phyloP scores from a whole-genome alignment of 1,140 invertebrate genomes.

The Drosophila oshimai region DNA sequence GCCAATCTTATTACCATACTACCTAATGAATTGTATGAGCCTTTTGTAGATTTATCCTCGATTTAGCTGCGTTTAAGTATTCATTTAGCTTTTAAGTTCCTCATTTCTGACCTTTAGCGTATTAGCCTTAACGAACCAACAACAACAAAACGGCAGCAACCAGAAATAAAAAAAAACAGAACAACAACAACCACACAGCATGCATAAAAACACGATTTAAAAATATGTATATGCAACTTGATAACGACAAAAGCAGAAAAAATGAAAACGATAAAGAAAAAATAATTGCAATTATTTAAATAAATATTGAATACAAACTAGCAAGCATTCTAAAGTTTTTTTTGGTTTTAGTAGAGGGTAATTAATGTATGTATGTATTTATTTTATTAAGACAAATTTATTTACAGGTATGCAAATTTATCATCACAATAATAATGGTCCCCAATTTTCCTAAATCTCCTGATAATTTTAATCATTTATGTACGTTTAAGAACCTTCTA shows the following conservation, averaged over 20 bases:
- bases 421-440: no score
- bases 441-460: not conserved
- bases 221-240: slow-evolving; percentile 31
- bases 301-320: slow-evolving; percentile 75
- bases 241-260: slow-evolving; percentile 23
- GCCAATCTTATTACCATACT: slow-evolving; percentile 7
- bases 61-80: slow-evolving; percentile 56
- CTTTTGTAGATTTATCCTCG: slow-evolving; percentile 10
- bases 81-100: slow-evolving; percentile 57
- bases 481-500: not conserved
- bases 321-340: not conserved
- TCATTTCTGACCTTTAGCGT: slow-evolving; percentile 34
- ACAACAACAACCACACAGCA: slow-evolving; percentile 8
- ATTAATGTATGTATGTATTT: no score
- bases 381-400: no score
- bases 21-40: not conserved
- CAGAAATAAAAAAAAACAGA: slow-evolving; percentile 9
- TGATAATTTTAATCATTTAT: not conserved
- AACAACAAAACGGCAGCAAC: slow-evolving; percentile 30
- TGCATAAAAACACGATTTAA: slow-evolving; percentile 26
- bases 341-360: not conserved
- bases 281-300: slow-evolving; percentile 75
- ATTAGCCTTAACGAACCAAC: slow-evolving; percentile 42
- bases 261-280: slow-evolving; percentile 35
- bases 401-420: no score